phyloP scores from a whole-genome alignment of 2,888 invertebrate genomes.

The Meganola albula region DNA sequence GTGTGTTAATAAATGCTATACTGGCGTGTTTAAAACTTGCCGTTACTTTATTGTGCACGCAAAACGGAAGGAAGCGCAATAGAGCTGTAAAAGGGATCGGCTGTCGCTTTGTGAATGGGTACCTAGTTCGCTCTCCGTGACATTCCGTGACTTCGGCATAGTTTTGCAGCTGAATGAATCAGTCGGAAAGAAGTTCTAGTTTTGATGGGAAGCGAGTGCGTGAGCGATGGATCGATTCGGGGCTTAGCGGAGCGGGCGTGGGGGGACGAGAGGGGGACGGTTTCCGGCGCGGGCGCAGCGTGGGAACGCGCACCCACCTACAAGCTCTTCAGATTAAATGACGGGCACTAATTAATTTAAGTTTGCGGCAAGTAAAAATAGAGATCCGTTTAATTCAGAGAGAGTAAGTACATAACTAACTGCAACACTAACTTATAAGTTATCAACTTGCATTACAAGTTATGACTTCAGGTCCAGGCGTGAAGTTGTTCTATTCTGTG shows the following conservation, averaged over 20 bases:
- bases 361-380: constrained; percentile 55
- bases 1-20: constrained; percentile 16
- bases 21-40: constrained; percentile 19
- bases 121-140: constrained; percentile 67
- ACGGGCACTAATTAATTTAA: constrained; percentile 72
- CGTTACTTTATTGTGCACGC: constrained; percentile 21
- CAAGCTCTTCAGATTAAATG: constrained; percentile 65
- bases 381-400: constrained; percentile 40
- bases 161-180: constrained; percentile 60
- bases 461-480: no score
- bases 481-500: constrained; percentile 20
- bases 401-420: constrained; percentile 29
- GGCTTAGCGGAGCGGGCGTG: constrained; percentile 54
- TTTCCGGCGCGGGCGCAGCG: constrained; percentile 72
- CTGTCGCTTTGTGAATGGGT: constrained; percentile 47
- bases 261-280: constrained; percentile 40
- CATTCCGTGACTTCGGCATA: constrained; percentile 57
- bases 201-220: constrained; percentile 57
- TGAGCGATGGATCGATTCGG: constrained; percentile 62
- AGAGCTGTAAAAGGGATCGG: constrained; percentile 47
- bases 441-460: constrained; percentile 20
- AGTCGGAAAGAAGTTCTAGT: constrained; percentile 45
- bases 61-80: constrained; percentile 61
- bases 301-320: constrained; percentile 72
- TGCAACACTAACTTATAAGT: constrained; percentile 16